Conservation (phyloP, 2,113 vertebrate genomes). For the Chaetorhynchus papuensis region DNA sequence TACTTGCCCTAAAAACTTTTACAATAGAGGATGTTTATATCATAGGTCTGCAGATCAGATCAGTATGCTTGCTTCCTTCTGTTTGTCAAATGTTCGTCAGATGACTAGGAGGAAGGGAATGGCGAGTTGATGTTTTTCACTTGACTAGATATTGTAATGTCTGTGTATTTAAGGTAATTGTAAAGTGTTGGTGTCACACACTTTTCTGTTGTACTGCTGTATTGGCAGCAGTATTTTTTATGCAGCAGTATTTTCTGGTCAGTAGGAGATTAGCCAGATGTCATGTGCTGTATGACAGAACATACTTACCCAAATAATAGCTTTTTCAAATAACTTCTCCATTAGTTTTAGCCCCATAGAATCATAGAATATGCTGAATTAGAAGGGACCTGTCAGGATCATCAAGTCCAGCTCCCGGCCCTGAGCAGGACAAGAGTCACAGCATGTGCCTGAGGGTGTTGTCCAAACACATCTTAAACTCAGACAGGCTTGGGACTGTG, state of each 20-base stretch:
- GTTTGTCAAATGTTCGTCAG: neutral
- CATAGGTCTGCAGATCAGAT: neutral
- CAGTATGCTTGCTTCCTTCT: neutral
- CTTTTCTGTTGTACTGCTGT: neutral
- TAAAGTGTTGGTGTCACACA: neutral
- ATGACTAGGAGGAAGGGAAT: neutral
- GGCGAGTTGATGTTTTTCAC: neutral
- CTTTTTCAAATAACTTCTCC: neutral
- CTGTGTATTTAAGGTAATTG: neutral
- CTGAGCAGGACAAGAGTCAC: neutral
- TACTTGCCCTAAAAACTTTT: neutral
- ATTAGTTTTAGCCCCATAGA: neutral
- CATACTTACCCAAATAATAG: neutral
- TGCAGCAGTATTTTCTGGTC: neutral
- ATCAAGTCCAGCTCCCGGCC: neutral
- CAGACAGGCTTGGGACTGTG: neutral
- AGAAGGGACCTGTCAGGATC: neutral
- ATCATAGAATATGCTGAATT: neutral
- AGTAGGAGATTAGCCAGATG: neutral
- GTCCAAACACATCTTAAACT: neutral
- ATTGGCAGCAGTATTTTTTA: neutral
- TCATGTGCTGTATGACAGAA: neutral
- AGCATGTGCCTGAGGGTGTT: neutral
- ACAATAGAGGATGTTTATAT: neutral
- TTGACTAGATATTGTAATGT: neutral